Evolutionary conservation across 2,888 invertebrate genomes (phyloP).

Genomic region (Pediacus dermestoides): DNA sequence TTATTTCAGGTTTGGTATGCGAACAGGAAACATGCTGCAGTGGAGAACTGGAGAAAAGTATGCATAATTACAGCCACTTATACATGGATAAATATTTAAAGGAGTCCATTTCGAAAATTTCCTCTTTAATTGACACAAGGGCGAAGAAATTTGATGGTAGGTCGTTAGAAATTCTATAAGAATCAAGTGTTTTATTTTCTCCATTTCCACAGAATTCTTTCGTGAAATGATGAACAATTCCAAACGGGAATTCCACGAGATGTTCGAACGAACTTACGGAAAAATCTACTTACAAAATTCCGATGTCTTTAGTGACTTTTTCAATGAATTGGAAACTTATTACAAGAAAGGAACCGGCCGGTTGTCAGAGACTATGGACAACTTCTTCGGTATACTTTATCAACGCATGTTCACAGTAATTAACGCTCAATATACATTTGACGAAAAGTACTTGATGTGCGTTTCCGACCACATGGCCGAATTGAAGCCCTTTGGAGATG

Average conservation of each 20-base stretch:
- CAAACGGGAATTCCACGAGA: conserved; percentile 83
- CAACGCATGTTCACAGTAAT: conserved; percentile 95
- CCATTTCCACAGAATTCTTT: conserved; percentile 79
- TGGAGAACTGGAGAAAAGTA: conserved; percentile 62
- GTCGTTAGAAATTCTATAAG: conserved; percentile 40
- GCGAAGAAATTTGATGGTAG: conserved; percentile 85
- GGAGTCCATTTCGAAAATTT: conserved; percentile 71
- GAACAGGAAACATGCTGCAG: conserved; percentile 61
- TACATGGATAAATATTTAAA: conserved; percentile 73
- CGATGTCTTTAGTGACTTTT: conserved; percentile 88
- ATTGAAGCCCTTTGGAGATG: conserved; percentile 91
- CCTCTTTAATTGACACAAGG: conserved; percentile 70
- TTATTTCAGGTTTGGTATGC: conserved; percentile 58
- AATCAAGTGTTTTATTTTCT: conserved; percentile 13
- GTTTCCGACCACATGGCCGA: conserved; percentile 90
- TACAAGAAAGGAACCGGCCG: conserved; percentile 81
- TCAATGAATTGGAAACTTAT: conserved; percentile 84
- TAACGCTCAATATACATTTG: conserved; percentile 88
- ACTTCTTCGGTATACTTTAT: conserved; percentile 88
- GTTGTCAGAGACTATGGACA: conserved; percentile 82
- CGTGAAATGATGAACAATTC: conserved; percentile 78
- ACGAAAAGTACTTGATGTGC: conserved; percentile 71
- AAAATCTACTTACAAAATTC: conserved; percentile 92
- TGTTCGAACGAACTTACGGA: conserved; percentile 95
- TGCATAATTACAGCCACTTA: conserved; percentile 66